These are phyloP conservation scores for Caranx ignobilis DNA, from an alignment of 2,113 vertebrate genomes.

Conservation along the genomic window DNA sequence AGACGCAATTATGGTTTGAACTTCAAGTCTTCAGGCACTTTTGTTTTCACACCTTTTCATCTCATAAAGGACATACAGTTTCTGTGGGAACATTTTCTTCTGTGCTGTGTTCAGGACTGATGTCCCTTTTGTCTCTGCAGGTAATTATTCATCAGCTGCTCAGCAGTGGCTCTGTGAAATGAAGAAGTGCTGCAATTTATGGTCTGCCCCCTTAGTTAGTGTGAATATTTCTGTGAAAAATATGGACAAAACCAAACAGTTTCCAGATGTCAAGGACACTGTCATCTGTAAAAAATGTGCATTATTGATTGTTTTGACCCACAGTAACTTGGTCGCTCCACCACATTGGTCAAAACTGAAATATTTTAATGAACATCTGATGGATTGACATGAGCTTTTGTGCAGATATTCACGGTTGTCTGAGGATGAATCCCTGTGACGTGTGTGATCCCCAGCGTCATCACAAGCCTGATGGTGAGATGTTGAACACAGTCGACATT, in stretches of 20 bases:
- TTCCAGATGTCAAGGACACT: too few species aligned
- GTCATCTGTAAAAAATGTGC: background rate
- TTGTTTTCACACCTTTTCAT: constrained; percentile 9
- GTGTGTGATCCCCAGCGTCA: too few species aligned
- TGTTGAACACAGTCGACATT: too few species aligned
- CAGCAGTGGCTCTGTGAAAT: background rate
- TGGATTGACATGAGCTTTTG: too few species aligned
- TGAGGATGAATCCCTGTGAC: too few species aligned
- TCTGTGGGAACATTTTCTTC: background rate
- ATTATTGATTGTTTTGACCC: background rate
- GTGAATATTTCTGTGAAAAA: background rate
- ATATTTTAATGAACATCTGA: background rate
- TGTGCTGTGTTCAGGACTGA: background rate
- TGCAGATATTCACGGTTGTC: too few species aligned
- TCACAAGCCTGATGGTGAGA: too few species aligned
- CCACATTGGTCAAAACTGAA: background rate
- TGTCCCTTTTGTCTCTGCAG: background rate
- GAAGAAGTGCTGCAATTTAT: background rate
- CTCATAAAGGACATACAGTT: background rate
- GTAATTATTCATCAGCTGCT: background rate
- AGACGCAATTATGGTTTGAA: background rate
- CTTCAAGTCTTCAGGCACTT: background rate
- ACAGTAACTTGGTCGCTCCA: background rate
- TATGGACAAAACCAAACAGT: background rate
- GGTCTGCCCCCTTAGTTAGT: too few species aligned